Base-by-base conservation (phyloP, 2,113 vertebrate genomes). In the Alexandromys fortis region DNA sequence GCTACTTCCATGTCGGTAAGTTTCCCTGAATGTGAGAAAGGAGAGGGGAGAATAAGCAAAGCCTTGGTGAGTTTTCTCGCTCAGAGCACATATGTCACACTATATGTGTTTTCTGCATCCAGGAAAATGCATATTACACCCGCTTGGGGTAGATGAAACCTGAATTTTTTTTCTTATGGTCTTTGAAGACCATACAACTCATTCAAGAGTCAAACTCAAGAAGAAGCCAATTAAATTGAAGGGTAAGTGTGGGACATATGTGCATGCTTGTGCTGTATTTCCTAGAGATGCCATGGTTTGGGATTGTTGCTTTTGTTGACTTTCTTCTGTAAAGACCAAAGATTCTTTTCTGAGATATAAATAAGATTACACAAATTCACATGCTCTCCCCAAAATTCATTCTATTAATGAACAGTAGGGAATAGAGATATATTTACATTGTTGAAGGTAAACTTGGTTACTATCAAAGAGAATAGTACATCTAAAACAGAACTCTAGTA, bases 341-440 rank as follows among this genome's bases (percentile, higher is more conserved):
- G 67, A 88, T 35, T 13, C 3, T 30, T 38, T 86, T 78, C 13
- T 70, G 21, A 49, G 21, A 79, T 52, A 16, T 68, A 91, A 30
- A 68, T 35, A 14, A 30, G 8, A 42, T 91, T 38, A n/a, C 65
- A 49, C 68, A 26, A 79, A 22, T 3, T 95, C 1, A 24, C 24
- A 22, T 72, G 21, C 11, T 68, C 21, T 58, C 45, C 91, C 76
- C 92, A 24, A 96, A 94, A 65, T 77, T 7, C 47, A 93, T 86
- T 8, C 92, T 35, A 83, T 30, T 10, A 79, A 8, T 55, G 75
- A 17, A 89, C 11, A 70, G 9, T 45, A 61, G 92, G 81, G 8
- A 61, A n/a, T 93, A 86, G 52, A 72, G 76, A 85, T 87, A 42
- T 35, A 73, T 73, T 88, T 90, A 95, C 61, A 70, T 61, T 92